Percentiles rank a stretch among this genome's conserved stretches.
Conservation (phyloP, 2,888 invertebrate species). For the Tiphia femorata region DNA sequence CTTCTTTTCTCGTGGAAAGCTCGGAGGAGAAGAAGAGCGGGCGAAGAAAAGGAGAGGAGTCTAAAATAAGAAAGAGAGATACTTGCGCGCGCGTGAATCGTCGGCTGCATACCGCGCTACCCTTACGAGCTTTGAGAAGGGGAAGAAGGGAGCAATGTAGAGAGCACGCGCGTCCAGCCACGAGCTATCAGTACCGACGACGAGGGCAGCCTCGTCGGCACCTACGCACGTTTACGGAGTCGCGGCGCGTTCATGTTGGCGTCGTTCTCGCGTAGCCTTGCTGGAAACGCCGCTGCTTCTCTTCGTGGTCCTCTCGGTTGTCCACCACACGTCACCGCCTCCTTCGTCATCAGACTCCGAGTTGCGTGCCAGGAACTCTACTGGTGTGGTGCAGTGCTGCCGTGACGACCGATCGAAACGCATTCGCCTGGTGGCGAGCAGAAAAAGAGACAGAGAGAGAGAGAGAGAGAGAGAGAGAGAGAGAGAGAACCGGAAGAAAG, state of each 20-base stretch:
- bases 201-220: conserved; percentile 30
- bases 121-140: no score
- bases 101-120: neutral
- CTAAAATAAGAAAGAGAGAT: neutral
- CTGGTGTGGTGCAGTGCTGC: conserved; percentile 42
- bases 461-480: neutral
- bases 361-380: conserved; percentile 11
- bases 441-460: neutral
- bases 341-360: conserved; percentile 11
- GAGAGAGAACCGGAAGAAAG: neutral
- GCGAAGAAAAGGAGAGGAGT: neutral
- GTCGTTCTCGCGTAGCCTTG: no score
- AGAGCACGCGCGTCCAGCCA: conserved; percentile 8
- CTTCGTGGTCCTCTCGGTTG: no score
- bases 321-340: conserved; percentile 8
- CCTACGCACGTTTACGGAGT: conserved; percentile 27
- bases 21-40: neutral
- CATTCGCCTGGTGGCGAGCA: neutral
- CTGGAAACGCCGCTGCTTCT: no score
- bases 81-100: neutral
- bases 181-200: conserved; percentile 25
- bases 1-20: no score
- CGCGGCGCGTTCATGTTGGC: no score
- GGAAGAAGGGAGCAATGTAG: neutral
- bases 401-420: conserved; percentile 44